Conservation (phyloP, 2,113 vertebrate genomes). For the Lamprotornis superbus region DNA sequence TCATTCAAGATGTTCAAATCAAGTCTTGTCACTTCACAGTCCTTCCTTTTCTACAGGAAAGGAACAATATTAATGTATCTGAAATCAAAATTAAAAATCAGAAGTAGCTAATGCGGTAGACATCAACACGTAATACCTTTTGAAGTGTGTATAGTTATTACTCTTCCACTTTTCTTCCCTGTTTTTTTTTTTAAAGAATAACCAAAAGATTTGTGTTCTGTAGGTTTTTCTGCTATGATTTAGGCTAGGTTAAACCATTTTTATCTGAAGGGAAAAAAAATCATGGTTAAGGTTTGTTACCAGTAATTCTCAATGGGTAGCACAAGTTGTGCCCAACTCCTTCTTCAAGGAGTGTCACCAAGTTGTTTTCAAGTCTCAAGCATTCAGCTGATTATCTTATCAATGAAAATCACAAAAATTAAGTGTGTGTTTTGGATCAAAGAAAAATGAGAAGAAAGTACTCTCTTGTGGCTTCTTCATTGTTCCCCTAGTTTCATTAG, state of each 20-base stretch:
- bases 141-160: background rate
- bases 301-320: background rate
- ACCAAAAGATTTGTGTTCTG: background rate
- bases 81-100: background rate
- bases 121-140: background rate
- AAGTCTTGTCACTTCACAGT: background rate
- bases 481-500: background rate
- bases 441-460: background rate
- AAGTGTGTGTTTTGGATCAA: background rate
- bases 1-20: conserved; percentile 12
- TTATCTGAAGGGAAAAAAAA: background rate
- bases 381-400: background rate
- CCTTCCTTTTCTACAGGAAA: background rate
- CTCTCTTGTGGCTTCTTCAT: background rate
- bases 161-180: background rate
- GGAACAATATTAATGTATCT: background rate
- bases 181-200: background rate
- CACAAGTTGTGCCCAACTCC: background rate
- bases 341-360: background rate
- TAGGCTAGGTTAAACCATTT: background rate
- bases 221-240: background rate
- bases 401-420: background rate
- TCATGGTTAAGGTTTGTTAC: background rate
- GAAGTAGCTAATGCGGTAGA: background rate
- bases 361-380: background rate